phyloP scores from a whole-genome alignment of 1,140 invertebrate species.

The Trialeurodes vaporariorum region DNA sequence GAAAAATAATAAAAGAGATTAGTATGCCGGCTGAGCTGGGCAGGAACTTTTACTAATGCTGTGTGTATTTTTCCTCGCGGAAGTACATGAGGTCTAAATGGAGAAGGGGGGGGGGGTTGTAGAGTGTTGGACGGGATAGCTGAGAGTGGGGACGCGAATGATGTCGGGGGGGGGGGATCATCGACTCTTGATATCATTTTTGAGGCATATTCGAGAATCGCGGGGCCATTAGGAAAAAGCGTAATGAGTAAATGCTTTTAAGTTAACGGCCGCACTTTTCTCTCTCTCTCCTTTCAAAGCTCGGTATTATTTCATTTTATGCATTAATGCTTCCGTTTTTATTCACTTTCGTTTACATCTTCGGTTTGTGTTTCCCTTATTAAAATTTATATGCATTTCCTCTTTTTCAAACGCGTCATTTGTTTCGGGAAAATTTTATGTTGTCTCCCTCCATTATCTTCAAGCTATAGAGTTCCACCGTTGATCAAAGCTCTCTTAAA shows the following conservation, averaged over 20 bases:
- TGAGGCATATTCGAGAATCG: not conserved
- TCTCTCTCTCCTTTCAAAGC: conserved; percentile 3
- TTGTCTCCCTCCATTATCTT: no score
- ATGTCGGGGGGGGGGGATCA: not conserved
- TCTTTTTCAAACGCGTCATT: not conserved
- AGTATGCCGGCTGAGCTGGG: no score
- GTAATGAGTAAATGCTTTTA: conserved; percentile 28
- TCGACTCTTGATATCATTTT: not conserved
- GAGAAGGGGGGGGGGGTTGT: not conserved
- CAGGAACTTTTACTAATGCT: no score
- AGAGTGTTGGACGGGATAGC: not conserved
- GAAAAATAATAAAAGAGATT: no score
- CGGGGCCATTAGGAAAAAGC: not conserved
- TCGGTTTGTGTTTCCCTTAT: conserved; percentile 6
- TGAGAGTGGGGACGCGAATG: no score
- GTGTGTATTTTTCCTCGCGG: no score
- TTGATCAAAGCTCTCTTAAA: no score
- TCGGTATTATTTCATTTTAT: conserved; percentile 13
- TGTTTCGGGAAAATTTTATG: no score
- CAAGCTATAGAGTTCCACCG: no score
- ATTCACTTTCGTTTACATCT: not conserved
- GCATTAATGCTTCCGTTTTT: conserved; percentile 2
- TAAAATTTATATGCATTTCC: conserved; percentile 7
- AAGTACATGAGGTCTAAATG: no score
- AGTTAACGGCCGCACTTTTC: conserved; percentile 14